Evolutionary conservation across 2,797 vertebrate species (phyloP), one percentile per base, ranked within the genome.

Genomic region (Erpetoichthys calabaricus): DNA sequence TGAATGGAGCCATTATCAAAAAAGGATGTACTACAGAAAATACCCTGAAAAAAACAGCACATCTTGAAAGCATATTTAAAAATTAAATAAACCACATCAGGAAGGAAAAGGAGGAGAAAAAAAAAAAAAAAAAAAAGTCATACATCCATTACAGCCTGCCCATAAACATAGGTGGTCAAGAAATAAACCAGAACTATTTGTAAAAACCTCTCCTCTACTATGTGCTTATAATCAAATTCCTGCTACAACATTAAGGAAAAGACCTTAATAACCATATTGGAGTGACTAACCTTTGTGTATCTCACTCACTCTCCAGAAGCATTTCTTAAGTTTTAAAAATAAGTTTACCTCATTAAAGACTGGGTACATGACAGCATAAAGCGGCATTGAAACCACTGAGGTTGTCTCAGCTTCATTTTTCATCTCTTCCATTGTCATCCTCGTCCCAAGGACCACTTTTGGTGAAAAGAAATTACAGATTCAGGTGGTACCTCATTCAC

Each of bases 401-500:
- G 84, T 84, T 62, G 79, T 79, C 79, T 93, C 87, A 62, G 88
- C 87, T 89, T 93, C 89, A 90, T 92, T 93, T 89, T 89, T 95
- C 84, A 86, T 89, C 88, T 93, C 86, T 86, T 92, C 90, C 91
- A 91, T 94, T 90, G 89, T 92, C 90, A 96, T 92, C 86, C 88
- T 92, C 83, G 87, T 93, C 88, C 87, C 91, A 91, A 89, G 85
- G 68, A 63, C 77, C 79, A 76, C 78, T 73, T 80, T 70, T 76
- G 71, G 63, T 78, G 76, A 74, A 79, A 86, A 83, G 79, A 64
- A 72, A 75, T 78, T 81, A 80, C 65, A 76, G 74, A 80, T 80
- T 75, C 75, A 79, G 67, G 74, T 44, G 65, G 66, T 70, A 79
- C 81, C 71, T 87, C 85, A 86, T 88, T 83, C 87, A 87, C 86